Evolutionary conservation across 2,113 vertebrate genomes (phyloP).

Genomic region (Myotis davidii): DNA sequence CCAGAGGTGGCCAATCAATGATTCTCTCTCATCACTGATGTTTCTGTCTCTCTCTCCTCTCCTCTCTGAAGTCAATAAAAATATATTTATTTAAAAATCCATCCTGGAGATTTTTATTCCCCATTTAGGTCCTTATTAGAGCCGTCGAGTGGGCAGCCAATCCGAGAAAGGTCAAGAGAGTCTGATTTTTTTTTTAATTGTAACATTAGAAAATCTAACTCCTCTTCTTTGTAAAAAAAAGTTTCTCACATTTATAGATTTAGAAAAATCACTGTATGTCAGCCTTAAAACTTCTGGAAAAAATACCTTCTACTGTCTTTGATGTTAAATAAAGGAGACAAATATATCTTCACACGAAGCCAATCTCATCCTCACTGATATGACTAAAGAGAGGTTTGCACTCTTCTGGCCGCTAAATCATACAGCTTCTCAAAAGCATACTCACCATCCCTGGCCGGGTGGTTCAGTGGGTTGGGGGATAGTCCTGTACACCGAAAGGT

Average conservation of each 20-base stretch:
- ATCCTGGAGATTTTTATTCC: not conserved
- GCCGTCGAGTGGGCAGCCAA: not conserved
- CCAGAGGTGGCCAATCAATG: too few relatives aligned
- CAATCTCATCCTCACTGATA: not conserved
- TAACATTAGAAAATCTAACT: not conserved
- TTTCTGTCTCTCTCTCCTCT: too few relatives aligned
- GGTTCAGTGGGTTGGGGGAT: not conserved
- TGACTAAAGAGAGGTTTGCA: not conserved
- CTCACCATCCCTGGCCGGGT: not conserved
- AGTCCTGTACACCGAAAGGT: not conserved
- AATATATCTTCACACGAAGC: fast-evolving
- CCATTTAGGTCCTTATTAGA: too few relatives aligned
- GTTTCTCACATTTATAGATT: not conserved
- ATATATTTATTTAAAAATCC: too few relatives aligned
- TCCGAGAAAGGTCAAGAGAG: not conserved
- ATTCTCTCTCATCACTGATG: too few relatives aligned
- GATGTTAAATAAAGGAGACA: not conserved
- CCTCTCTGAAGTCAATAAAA: not conserved
- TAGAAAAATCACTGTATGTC: not conserved
- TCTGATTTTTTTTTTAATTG: not conserved
- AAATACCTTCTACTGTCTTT: not conserved
- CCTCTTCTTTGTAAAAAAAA: not conserved
- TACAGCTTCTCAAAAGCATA: not conserved
- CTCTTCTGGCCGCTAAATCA: not conserved
- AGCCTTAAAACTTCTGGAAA: not conserved